Evolutionary conservation across 2,113 vertebrate genomes (phyloP).

Genomic region (Rattus norvegicus): DNA sequence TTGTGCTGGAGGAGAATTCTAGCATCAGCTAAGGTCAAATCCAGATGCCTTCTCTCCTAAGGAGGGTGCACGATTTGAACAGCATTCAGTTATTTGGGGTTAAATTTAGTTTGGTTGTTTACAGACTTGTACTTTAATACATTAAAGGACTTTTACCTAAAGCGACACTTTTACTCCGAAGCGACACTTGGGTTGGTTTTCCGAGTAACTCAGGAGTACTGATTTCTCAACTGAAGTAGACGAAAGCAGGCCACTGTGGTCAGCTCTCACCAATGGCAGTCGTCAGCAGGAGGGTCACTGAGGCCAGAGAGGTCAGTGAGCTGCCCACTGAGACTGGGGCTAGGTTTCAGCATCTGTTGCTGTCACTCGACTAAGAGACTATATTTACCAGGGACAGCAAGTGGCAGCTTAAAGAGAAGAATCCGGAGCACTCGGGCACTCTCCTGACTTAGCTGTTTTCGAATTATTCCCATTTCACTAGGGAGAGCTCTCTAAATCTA

Average conservation of each 20-base stretch:
- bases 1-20: background rate
- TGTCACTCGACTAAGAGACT: slow-evolving; percentile 65
- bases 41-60: background rate
- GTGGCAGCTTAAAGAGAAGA: slow-evolving; percentile 56
- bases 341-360: slow-evolving; percentile 74
- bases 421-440: slow-evolving; percentile 2
- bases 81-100: background rate
- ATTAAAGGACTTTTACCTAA: background rate
- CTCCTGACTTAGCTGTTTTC: background rate
- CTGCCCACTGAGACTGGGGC: slow-evolving; percentile 47
- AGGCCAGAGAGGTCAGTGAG: slow-evolving; percentile 4
- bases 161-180: background rate
- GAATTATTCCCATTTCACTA: background rate
- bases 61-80: background rate
- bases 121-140: background rate
- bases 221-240: background rate
- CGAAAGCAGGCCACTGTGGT: background rate
- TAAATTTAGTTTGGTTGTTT: background rate
- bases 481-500: background rate
- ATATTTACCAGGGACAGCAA: slow-evolving; percentile 61
- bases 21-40: background rate
- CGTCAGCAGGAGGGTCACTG: slow-evolving; percentile 43
- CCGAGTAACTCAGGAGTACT: background rate
- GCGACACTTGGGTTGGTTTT: background rate
- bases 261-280: background rate